Evolutionary conservation across 2,797 vertebrate genomes (phyloP).

Genomic region (Microctenopoma steveboyesi): DNA sequence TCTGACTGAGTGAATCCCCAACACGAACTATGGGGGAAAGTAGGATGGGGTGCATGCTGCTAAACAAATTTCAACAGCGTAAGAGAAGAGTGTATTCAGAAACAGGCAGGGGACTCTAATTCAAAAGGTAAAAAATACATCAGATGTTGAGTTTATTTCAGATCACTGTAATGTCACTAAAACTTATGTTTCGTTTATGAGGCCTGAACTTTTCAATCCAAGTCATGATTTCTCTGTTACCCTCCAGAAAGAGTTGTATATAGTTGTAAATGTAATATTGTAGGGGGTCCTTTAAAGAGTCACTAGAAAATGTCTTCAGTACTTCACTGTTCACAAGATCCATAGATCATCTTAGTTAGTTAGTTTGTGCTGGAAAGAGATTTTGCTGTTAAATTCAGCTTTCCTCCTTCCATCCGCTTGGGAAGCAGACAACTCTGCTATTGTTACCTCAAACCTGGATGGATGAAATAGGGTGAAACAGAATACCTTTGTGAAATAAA

Average conservation of each 20-base stretch:
- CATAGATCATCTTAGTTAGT: background rate
- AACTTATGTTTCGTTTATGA: background rate
- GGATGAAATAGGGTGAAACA: constrained; percentile 6
- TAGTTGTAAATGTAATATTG: too few species aligned
- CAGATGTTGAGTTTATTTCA: constrained; percentile 2
- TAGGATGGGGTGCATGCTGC: constrained; percentile 81
- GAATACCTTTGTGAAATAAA: background rate
- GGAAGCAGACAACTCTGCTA: background rate
- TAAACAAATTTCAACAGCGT: constrained; percentile 76
- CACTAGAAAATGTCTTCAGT: background rate
- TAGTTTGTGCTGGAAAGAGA: background rate
- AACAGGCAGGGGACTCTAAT: constrained; percentile 47
- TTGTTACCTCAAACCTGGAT: background rate
- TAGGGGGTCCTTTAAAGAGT: too few species aligned
- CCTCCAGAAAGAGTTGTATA: too few species aligned
- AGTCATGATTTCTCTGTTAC: too few species aligned
- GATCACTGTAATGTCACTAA: background rate
- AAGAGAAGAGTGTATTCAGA: constrained; percentile 66
- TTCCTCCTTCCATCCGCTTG: background rate
- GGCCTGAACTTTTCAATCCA: too few species aligned
- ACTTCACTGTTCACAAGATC: background rate
- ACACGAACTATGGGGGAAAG: constrained; percentile 72
- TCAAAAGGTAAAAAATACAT: constrained; percentile 36
- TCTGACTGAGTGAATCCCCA: constrained; percentile 77
- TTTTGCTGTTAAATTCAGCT: background rate